Conservation (phyloP, 2,888 invertebrate genomes). For the Unio pictorum region DNA sequence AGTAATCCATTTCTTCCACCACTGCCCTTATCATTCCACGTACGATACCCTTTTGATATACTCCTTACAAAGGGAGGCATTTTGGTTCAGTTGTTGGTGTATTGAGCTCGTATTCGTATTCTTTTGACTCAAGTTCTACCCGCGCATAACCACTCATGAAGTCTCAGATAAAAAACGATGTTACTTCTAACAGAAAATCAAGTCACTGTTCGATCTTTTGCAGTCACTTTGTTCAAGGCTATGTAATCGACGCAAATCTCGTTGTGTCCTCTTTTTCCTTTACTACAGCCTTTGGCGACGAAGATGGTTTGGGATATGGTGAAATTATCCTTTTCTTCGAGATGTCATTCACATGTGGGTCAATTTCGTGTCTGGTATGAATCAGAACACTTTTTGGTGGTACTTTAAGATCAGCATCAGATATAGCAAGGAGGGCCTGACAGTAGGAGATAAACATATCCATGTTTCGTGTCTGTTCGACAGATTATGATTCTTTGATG, state of each 20-base stretch:
- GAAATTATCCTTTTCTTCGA: background rate
- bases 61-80: too few species aligned
- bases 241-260: background rate
- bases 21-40: too few species aligned
- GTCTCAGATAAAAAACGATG: constrained; percentile 33
- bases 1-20: too few species aligned
- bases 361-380: background rate
- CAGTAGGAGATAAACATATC: too few species aligned
- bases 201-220: constrained; percentile 12
- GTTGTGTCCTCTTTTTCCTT: too few species aligned
- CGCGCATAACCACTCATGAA: constrained; percentile 36
- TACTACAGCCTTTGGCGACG: too few species aligned
- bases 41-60: too few species aligned
- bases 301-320: background rate
- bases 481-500: too few species aligned
- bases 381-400: background rate
- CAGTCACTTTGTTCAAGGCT: background rate
- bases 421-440: too few species aligned
- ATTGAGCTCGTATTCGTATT: too few species aligned
- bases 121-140: constrained; percentile 9
- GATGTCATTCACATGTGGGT: background rate
- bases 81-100: too few species aligned
- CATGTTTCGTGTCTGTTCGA: too few species aligned
- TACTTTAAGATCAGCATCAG: background rate
- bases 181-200: constrained; percentile 20